A percentile compares a stretch with the other conserved stretches of the same genome.
Evolutionary conservation across 1,140 invertebrate species (phyloP).

Genomic region (Pogonomyrmex barbatus): DNA sequence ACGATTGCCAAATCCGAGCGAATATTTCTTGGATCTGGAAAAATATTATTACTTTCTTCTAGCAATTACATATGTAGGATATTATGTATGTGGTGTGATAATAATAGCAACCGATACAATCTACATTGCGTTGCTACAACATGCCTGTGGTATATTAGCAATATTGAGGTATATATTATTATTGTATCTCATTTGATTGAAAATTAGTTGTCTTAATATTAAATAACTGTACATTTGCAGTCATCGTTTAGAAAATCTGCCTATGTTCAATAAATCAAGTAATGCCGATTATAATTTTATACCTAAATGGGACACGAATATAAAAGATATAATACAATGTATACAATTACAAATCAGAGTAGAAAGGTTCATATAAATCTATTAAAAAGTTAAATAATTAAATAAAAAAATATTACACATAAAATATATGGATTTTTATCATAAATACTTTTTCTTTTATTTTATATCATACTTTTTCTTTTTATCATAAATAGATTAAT

Average conservation of each 20-base stretch:
- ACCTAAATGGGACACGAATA: not conserved
- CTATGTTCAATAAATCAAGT: not conserved
- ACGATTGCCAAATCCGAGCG: conserved; percentile 1
- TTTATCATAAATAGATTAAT: conserved; percentile 4
- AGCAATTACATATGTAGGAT: conserved; percentile 56
- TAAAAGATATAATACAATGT: not conserved
- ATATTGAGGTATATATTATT: conserved; percentile 8
- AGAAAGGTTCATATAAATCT: conserved; percentile 34
- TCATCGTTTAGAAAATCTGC: not conserved
- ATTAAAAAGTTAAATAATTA: not conserved
- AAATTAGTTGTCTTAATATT: not conserved
- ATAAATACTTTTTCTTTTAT: not conserved
- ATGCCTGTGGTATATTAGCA: conserved; percentile 34
- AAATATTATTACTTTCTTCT: conserved; percentile 64
- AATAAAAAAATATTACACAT: not conserved
- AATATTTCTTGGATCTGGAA: conserved; percentile 67
- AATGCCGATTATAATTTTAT: not conserved
- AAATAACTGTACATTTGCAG: not conserved
- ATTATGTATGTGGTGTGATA: not conserved
- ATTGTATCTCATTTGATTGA: not conserved
- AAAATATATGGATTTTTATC: not conserved
- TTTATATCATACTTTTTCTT: not conserved
- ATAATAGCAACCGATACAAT: not conserved
- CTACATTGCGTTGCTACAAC: conserved; percentile 27
- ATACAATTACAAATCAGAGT: conserved; percentile 35